Base-by-base conservation (phyloP, 2,113 vertebrate species). In the Paracyprichromis sp. region DNA sequence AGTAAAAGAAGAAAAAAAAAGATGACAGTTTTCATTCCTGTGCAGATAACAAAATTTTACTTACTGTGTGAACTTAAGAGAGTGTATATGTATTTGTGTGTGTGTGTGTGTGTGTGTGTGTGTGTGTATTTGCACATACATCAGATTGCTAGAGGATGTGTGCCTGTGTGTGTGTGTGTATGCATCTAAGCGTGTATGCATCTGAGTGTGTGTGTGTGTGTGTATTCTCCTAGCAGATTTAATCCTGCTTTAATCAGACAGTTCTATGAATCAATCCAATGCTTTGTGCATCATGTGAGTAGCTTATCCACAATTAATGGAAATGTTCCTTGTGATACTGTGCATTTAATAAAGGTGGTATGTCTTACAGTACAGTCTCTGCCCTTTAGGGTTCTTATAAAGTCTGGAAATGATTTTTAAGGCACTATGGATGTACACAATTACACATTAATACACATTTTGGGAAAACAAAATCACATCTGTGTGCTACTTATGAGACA, bases 281-380 rank as follows among this genome's bases (percentile, higher is more conserved):
- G 97, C 97, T 98, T 98, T 97, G 97, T 99, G 97, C 97, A 98
- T 97, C 97, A 97, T 96, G 97, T 98, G 97, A 98, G 97, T 98
- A 98, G 97, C 97, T 98, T 98, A 97, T 98, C 95, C 92, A 97
- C 97, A 97, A 97, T 97, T 98, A 97, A 98, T 98, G 97, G 95
- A 97, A 95, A 97, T 98, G 97, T 98, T 97, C 97, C 97, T 98
- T 99, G 98, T 98, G 97, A 97, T 97, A 97, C 97, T 97, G 97
- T 98, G 97, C 97, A 98, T 98, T 98, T 98, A 99, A 97, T 98
- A 98, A 98, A 98, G 97, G 96, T 97, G 97, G 93, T 91, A 97
- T 97, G 97, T 99, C 98, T 98, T 97, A 98, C 94, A 98, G 97
- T 88, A 91, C 3, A 8, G 24, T 21, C 2, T 4, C 73, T 8